Base-by-base conservation (phyloP, 2,113 vertebrate genomes). In the Taxidea taxus region DNA sequence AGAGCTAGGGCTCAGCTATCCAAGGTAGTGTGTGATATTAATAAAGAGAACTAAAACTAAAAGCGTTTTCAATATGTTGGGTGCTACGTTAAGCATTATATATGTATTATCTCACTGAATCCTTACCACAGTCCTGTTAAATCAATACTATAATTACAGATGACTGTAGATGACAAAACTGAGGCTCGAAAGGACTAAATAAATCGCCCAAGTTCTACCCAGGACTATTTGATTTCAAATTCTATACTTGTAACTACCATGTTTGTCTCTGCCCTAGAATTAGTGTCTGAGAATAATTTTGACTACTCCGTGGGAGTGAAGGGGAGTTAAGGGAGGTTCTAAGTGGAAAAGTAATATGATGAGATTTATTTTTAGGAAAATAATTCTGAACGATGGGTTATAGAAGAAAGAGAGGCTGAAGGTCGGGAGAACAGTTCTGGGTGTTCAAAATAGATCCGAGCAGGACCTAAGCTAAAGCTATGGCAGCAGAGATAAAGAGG, bases 41-140 rank as follows among this genome's bases (percentile, higher is more conserved):
- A 68, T 21, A 78, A 68, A 72, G 94, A 87, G n/a, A 10, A 8
- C 56, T 94, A 78, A 93, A 80, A 37, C 78, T 62, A 20, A 37
- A 93, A 87, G 42, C 42, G 68, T 84, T 93, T 97, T 91, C 14
- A 83, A 13, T 68, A 94, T 86, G 92, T 56, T 23, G 75, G 37
- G 2, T 91, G 16, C 14, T 77, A 7, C 25, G 2, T 78, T 84
- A 66, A 70, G 29, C 56, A 62, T 49, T 80, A 1, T 85, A 31
- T 37, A 34, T 37, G 4, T 20, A 64, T 60, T 42, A 82, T 83
- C 39, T 58, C 44, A 84, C 60, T 88, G 68, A 49, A 62, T 82
- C 27, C 58, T 64, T 85, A 54, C 23, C 15, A 66, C 7, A 78
- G 51, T 27, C 74, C 34, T 90, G 4, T 39, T 72, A 44, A 82